Base-by-base conservation (phyloP, 2,888 invertebrate species). In the Neelides folsomi region DNA sequence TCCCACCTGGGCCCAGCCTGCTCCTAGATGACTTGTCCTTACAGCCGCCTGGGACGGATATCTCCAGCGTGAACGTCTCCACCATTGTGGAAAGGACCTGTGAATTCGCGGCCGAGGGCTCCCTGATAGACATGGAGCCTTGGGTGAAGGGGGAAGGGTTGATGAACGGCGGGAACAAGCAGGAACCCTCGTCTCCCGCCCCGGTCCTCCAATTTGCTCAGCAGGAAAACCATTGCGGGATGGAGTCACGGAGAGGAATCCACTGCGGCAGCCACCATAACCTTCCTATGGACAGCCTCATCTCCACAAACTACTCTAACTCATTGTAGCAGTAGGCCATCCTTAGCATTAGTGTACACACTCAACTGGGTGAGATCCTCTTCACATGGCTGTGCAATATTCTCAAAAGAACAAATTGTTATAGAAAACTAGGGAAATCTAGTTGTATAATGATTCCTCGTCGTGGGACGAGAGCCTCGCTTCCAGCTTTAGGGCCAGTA, bases 151-250 rank as follows among this genome's bases (percentile, higher is more conserved):
- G 15, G 8, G 12, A 45, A 20, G 12, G 16, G 19, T 20, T 12
- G 4, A 34, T 20, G 37, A 44, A 10, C 6, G 45, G 35, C 10
- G n/a, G 18, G 20, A 37, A 34, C 35, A 34, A 35, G 20, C 34
- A n/a, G 12, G 12, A 27, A 40, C 19, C 47, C 42, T 39, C 36
- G 12, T 10, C 18, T 5, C 34, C 51, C n/a, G 35, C 53, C 8
- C 18, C 44, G 6, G 38, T 43, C 12, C 41, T 37, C 35, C 36
- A 55, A 39, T 56, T 56, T 55, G 54, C 57, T 50, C 59, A 60
- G 50, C 59, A 59, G 54, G 62, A 62, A 44, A 59, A 60, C 51
- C 62, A 62, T 36, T 63, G 63, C 45, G 62, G 63, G 16, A 55
- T 63, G 34, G 63, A 63, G 56, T 60, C 60, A 19, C 50, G 59